Percentiles rank a stretch among this genome's conserved stretches.
These are phyloP conservation scores for Tragelaphus oryx DNA, from an alignment of 2,797 vertebrate genomes.

Conservation along the genomic window DNA sequence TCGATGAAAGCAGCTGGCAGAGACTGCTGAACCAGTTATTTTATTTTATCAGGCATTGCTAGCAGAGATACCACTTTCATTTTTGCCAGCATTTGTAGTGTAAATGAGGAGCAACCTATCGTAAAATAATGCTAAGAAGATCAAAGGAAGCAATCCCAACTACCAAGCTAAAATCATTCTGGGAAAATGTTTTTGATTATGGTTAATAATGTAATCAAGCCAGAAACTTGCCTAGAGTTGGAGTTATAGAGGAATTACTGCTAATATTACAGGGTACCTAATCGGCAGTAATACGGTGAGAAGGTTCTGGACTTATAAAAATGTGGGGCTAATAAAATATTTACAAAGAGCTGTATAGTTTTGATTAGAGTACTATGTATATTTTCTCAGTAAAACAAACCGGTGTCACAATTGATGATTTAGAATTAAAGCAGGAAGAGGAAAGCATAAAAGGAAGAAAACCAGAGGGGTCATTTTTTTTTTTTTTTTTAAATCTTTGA, in stretches of 20 bases:
- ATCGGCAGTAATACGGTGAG: conserved; percentile 63
- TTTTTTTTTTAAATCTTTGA: conserved; percentile 77
- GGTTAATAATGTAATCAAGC: conserved; percentile 88
- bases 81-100: conserved; percentile 84
- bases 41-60: conserved; percentile 78
- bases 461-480: conserved; percentile 79
- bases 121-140: conserved; percentile 84
- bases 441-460: conserved; percentile 61
- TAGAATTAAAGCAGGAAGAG: conserved; percentile 57
- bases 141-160: conserved; percentile 85
- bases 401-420: conserved; percentile 53
- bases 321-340: conserved; percentile 77
- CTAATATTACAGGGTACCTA: conserved; percentile 74
- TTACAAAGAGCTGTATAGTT: conserved; percentile 73
- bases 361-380: conserved; percentile 75
- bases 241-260: conserved; percentile 75
- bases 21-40: conserved; percentile 75
- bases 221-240: conserved; percentile 81
- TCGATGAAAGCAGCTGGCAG: conserved; percentile 67
- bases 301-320: conserved; percentile 71
- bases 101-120: conserved; percentile 84
- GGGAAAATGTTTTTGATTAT: conserved; percentile 86
- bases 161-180: conserved; percentile 84
- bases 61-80: conserved; percentile 78
- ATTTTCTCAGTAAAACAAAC: conserved; percentile 71